Evolutionary conservation across 2,888 invertebrate species (phyloP).

Genomic region (Clepsis dumicolana): DNA sequence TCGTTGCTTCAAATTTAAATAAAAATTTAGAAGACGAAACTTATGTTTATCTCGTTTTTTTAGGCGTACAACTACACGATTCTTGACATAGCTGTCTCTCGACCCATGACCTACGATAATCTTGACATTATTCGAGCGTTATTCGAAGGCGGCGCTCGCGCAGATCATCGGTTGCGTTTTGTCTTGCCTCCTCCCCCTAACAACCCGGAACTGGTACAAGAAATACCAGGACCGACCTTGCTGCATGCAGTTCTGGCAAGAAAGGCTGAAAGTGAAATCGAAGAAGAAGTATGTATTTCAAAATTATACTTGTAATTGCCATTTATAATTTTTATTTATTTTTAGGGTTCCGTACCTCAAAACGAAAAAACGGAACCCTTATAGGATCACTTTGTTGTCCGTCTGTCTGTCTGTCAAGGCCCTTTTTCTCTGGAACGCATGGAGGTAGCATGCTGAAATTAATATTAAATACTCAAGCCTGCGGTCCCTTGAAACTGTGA

Average conservation of each 20-base stretch:
- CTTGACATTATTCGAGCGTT: slow-evolving; percentile 61
- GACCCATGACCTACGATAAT: slow-evolving; percentile 59
- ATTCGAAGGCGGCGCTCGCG: slow-evolving; percentile 65
- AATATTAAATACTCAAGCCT: no score
- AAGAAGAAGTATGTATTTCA: slow-evolving; percentile 51
- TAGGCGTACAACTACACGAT: slow-evolving; percentile 64
- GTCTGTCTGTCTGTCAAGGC: no score
- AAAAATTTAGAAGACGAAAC: no score
- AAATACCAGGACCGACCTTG: slow-evolving; percentile 66
- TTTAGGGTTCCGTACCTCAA: no score
- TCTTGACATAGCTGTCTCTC: slow-evolving; percentile 68
- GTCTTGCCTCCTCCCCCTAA: slow-evolving; percentile 6
- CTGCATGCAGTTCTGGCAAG: slow-evolving; percentile 68
- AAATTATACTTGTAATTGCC: background rate
- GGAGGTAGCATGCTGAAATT: no score
- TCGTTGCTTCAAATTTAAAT: no score
- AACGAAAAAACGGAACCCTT: no score
- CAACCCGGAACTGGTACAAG: slow-evolving; percentile 33
- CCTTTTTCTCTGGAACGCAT: no score
- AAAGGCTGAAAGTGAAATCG: slow-evolving; percentile 55
- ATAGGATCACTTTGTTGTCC: no score
- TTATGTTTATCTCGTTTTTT: slow-evolving; percentile 41
- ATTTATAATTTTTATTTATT: no score
- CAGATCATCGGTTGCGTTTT: slow-evolving; percentile 56
- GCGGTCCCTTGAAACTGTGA: no score